Evolutionary conservation across 35 echinoderm and acorn worm genomes (phyloP).

Genomic region (Apostichopus parvimensis): DNA sequence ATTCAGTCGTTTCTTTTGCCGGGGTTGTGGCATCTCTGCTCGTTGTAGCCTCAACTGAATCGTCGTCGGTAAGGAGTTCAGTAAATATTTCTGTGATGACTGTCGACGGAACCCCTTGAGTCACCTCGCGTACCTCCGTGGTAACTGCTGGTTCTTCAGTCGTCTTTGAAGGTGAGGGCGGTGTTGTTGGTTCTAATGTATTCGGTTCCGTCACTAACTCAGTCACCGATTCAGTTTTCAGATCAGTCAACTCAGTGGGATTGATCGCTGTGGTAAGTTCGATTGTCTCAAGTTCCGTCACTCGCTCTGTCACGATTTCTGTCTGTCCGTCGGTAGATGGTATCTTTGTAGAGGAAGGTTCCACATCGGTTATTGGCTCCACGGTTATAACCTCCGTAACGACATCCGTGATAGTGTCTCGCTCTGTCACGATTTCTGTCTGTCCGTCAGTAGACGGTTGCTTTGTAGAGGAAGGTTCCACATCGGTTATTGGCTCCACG

Average conservation of each 20-base stretch:
- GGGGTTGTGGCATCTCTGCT: not conserved
- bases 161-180: not conserved
- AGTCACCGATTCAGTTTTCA: not conserved
- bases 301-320: not conserved
- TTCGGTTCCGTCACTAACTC: not conserved
- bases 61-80: not conserved
- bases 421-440: not conserved
- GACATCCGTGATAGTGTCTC: too few relatives aligned
- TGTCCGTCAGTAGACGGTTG: too few relatives aligned
- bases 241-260: not conserved
- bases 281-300: conserved; percentile 4
- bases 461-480: too few relatives aligned
- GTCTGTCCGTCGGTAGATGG: not conserved
- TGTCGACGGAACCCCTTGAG: not conserved
- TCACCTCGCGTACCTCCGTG: not conserved
- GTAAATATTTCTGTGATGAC: not conserved
- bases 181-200: not conserved
- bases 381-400: not conserved
- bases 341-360: not conserved
- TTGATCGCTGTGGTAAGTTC: not conserved
- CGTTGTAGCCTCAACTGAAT: not conserved
- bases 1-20: not conserved
- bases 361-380: not conserved
- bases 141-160: not conserved
- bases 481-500: not conserved